phyloP scores from a whole-genome alignment of 1,140 invertebrate genomes.

The Diprion similis region DNA sequence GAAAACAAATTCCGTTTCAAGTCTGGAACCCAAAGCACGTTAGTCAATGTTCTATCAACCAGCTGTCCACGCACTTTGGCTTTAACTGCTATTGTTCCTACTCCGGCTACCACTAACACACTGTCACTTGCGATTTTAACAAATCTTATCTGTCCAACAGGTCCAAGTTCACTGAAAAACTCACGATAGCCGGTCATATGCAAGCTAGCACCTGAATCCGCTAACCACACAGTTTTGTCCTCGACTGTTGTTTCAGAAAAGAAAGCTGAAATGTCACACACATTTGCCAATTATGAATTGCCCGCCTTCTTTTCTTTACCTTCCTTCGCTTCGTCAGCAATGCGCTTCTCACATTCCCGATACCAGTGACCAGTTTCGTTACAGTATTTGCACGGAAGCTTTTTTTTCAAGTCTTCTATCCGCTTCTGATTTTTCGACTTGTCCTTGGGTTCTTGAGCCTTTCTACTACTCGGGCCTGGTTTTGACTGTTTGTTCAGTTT shows the following conservation, averaged over 20 bases:
- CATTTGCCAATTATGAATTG: neutral
- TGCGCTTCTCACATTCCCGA: constrained; percentile 12
- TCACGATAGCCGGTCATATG: constrained; percentile 16
- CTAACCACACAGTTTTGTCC: constrained; percentile 13
- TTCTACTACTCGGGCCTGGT: neutral
- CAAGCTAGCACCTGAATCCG: constrained; percentile 20
- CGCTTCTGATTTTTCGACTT: constrained; percentile 6
- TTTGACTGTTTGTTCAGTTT: neutral
- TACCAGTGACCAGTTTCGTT: constrained; percentile 18
- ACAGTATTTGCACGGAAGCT: constrained; percentile 10
- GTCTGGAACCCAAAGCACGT: constrained; percentile 18
- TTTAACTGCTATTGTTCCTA: constrained; percentile 2
- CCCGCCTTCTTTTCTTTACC: neutral
- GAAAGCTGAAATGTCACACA: constrained; percentile 6
- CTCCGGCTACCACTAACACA: neutral
- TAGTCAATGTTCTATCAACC: neutral
- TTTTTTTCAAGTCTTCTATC: constrained; percentile 17
- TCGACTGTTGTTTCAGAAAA: constrained; percentile 9
- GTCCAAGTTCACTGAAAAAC: constrained; percentile 13
- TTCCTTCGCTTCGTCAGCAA: constrained; percentile 6
- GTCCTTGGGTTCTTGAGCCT: neutral
- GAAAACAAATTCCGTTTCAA: constrained; percentile 23
- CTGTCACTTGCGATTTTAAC: constrained; percentile 21
- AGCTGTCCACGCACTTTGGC: neutral
- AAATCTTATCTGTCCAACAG: neutral